A percentile compares a stretch with the other conserved stretches of the same genome.
These are phyloP conservation scores for Tinamus major DNA, from an alignment of 2,797 vertebrate species.

Conservation along the genomic window DNA sequence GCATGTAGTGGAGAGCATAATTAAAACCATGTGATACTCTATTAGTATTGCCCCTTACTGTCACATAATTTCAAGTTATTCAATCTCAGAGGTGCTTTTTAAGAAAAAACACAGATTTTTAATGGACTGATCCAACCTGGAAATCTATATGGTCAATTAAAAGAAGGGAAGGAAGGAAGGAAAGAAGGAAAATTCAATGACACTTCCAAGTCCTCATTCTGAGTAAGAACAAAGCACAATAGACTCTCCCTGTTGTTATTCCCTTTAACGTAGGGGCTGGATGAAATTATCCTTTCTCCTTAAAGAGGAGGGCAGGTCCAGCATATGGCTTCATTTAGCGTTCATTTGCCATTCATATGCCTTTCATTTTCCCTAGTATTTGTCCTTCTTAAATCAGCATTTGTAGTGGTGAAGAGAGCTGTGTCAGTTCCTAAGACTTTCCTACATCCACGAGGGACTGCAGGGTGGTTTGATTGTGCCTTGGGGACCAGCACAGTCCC, in stretches of 20 bases:
- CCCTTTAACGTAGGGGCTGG: neutral
- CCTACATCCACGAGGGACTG: neutral
- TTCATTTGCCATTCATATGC: constrained; percentile 58
- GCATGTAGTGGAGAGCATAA: constrained; percentile 43
- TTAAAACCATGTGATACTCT: constrained; percentile 66
- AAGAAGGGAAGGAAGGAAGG: neutral
- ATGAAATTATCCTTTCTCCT: constrained; percentile 9
- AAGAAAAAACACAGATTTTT: constrained; percentile 25
- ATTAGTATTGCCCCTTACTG: constrained; percentile 33
- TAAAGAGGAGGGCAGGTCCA: constrained; percentile 11
- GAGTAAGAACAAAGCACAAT: neutral
- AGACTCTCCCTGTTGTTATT: neutral
- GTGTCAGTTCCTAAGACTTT: constrained; percentile 59
- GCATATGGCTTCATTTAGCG: constrained; percentile 49
- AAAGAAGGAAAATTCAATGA: neutral
- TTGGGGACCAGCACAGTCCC: neutral
- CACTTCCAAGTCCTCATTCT: neutral
- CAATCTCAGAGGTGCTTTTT: constrained; percentile 39
- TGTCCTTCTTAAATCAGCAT: constrained; percentile 37
- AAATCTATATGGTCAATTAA: neutral
- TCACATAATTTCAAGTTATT: constrained; percentile 53
- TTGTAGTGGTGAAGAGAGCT: constrained; percentile 42
- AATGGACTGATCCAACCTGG: neutral
- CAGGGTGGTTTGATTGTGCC: neutral
- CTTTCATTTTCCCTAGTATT: constrained; percentile 58